A percentile compares a stretch with the other conserved stretches of the same genome.
These are phyloP conservation scores for Neolamprologus brichardi DNA, from an alignment of 2,113 vertebrate species.

Conservation along the genomic window DNA sequence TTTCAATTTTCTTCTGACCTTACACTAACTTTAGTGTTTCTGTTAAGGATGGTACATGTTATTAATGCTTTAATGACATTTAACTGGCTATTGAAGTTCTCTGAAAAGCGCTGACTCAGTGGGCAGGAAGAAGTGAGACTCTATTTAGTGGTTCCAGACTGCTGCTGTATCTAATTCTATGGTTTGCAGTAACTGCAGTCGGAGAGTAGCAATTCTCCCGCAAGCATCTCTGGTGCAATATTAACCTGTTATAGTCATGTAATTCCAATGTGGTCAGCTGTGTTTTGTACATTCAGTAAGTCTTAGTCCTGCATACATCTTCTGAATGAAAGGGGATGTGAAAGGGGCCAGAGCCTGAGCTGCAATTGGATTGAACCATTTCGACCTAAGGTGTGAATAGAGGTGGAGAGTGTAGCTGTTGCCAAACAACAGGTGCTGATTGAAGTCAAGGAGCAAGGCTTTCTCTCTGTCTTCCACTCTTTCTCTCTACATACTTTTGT, in stretches of 20 bases:
- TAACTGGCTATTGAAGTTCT: neutral
- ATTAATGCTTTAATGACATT: neutral
- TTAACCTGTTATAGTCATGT: neutral
- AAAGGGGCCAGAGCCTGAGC: neutral
- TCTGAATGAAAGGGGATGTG: neutral
- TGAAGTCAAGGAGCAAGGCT: constrained; percentile 44
- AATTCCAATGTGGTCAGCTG: neutral
- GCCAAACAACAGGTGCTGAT: constrained; percentile 48
- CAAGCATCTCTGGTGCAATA: neutral
- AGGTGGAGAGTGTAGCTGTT: constrained; percentile 6
- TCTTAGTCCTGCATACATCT: neutral
- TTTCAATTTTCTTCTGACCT: neutral
- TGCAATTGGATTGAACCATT: constrained; percentile 33
- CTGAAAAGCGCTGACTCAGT: neutral
- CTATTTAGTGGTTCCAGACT: neutral
- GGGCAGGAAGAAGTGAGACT: neutral
- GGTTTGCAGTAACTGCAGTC: neutral
- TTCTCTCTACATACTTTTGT: neutral
- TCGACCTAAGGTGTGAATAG: neutral
- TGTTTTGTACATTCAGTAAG: neutral
- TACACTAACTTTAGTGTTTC: neutral
- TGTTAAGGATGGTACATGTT: neutral
- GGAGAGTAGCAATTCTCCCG: neutral
- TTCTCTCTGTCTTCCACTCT: neutral
- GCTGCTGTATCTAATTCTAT: neutral